Evolutionary conservation across 2,113 vertebrate species (phyloP).

Genomic region (Motacilla alba): DNA sequence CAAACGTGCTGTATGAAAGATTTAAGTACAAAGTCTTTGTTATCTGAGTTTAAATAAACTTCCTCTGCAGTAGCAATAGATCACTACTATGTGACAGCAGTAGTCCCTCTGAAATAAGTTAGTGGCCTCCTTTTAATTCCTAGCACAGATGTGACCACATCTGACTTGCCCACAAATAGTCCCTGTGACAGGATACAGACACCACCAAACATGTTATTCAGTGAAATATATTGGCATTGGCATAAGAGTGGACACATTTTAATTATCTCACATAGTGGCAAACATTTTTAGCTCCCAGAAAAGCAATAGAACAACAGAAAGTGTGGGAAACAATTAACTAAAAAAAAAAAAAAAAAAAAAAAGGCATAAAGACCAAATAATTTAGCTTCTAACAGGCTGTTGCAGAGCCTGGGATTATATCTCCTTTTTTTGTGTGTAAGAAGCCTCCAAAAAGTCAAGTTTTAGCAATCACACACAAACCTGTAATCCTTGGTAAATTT

Average conservation of each 20-base stretch:
- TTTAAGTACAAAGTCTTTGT: neutral
- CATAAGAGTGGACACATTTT: neutral
- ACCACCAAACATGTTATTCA: neutral
- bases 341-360: neutral
- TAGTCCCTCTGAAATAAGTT: neutral
- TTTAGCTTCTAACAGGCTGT: neutral
- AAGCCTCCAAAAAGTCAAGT: neutral
- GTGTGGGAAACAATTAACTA: neutral
- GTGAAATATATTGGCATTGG: neutral
- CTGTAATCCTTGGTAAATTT: neutral
- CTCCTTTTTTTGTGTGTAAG: neutral
- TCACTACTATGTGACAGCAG: conserved; percentile 12
- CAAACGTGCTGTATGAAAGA: neutral
- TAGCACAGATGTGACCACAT: conserved; percentile 32
- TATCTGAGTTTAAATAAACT: conserved; percentile 21
- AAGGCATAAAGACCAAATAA: neutral
- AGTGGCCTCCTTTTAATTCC: neutral
- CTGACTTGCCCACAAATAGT: neutral
- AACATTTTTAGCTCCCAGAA: neutral
- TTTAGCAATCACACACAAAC: neutral
- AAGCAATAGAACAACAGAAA: neutral
- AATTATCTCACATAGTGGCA: neutral
- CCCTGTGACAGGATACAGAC: neutral
- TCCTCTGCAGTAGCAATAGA: neutral
- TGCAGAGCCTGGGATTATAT: neutral